A percentile compares a stretch with the other conserved stretches of the same genome.
These are phyloP conservation scores for Cygnus olor DNA, from an alignment of 2,797 vertebrate species.

Conservation along the genomic window DNA sequence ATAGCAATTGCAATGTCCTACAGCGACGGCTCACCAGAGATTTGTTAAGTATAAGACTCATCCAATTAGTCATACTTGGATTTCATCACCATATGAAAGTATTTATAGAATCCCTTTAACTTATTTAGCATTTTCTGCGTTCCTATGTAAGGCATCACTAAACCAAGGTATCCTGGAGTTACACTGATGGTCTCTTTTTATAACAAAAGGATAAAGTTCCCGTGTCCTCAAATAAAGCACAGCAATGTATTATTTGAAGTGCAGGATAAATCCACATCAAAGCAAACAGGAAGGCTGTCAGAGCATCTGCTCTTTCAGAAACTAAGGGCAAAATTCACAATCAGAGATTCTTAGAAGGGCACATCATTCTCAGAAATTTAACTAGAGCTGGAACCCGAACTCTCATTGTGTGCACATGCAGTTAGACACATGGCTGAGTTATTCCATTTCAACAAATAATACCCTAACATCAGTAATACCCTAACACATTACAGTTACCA, in stretches of 20 bases:
- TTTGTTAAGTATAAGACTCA: conserved; percentile 5
- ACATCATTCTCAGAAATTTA: not conserved
- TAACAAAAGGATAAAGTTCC: not conserved
- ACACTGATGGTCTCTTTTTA: not conserved
- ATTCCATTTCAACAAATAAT: rapidly evolving
- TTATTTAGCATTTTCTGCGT: conserved; percentile 32
- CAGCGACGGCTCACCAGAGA: conserved; percentile 5
- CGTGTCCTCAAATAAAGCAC: not conserved
- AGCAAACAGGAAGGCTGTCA: not conserved
- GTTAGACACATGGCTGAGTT: not conserved
- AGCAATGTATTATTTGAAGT: not conserved
- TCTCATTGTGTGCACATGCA: not conserved
- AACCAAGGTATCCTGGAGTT: not conserved
- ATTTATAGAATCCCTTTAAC: conserved; percentile 36
- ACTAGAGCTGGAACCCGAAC: not conserved
- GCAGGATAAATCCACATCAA: not conserved
- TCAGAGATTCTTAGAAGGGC: not conserved
- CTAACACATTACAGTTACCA: rapidly evolving
- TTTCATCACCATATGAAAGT: conserved; percentile 17
- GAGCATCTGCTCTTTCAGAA: not conserved
- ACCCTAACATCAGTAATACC: not conserved
- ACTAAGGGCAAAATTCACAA: not conserved
- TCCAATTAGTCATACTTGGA: not conserved
- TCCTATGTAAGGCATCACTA: not conserved
- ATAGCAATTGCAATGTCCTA: not conserved